Evolutionary conservation across 1,140 invertebrate species (phyloP).

Genomic region (Dolichoris vasculosae): DNA sequence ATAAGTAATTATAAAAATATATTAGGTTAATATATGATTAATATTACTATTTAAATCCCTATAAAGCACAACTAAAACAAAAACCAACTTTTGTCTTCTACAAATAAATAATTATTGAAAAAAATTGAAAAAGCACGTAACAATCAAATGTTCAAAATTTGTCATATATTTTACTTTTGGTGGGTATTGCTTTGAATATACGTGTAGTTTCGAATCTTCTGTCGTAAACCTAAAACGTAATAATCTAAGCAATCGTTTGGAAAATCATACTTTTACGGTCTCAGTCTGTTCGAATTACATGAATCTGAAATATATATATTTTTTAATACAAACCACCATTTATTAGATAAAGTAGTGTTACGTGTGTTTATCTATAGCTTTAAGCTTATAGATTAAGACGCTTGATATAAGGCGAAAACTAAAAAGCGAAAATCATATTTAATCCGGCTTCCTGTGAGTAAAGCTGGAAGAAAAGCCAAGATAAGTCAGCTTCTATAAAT

Average conservation of each 20-base stretch:
- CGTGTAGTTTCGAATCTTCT: background rate
- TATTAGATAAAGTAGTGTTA: background rate
- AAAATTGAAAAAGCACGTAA: too few relatives aligned
- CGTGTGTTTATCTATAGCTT: conserved; percentile 15
- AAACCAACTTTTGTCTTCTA: too few relatives aligned
- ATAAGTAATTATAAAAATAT: too few relatives aligned
- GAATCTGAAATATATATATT: background rate
- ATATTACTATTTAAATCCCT: too few relatives aligned
- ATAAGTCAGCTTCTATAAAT: conserved; percentile 24
- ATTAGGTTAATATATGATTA: too few relatives aligned
- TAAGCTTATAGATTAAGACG: conserved; percentile 19
- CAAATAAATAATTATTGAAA: too few relatives aligned
- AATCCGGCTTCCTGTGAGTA: conserved; percentile 10
- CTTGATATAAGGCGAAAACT: conserved; percentile 17
- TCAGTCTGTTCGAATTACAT: background rate
- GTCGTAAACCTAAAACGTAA: background rate
- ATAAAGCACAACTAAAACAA: too few relatives aligned
- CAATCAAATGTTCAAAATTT: background rate
- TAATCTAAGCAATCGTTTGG: background rate
- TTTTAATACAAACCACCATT: background rate
- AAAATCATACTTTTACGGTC: background rate
- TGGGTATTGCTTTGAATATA: background rate
- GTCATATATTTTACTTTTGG: background rate
- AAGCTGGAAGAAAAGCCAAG: conserved; percentile 22
- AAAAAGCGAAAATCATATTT: conserved; percentile 31